Evolutionary conservation across 2,888 invertebrate genomes (phyloP).

Genomic region (Acrobasis repandana): DNA sequence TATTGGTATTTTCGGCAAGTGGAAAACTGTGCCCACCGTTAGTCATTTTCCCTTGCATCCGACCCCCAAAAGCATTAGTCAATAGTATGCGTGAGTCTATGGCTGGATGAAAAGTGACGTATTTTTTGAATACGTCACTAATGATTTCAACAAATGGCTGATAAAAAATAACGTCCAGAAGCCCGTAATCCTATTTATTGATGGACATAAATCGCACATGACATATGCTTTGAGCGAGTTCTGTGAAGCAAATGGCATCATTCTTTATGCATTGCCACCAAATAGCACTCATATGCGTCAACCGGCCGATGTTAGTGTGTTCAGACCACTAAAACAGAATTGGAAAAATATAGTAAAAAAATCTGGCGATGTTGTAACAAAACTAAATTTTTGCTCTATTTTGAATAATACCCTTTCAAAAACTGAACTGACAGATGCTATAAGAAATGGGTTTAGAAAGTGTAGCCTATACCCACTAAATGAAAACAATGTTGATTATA

Average conservation of each 20-base stretch:
- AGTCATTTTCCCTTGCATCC: not conserved
- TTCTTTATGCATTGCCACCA: conserved; percentile 30
- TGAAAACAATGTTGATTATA: conserved; percentile 10
- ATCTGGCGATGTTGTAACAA: conserved; percentile 23
- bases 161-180: conserved; percentile 24
- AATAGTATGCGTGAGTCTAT: not conserved
- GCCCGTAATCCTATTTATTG: conserved; percentile 33
- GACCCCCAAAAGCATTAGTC: conserved; percentile 12
- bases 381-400: conserved; percentile 24
- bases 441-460: conserved; percentile 22
- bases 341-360: conserved; percentile 28
- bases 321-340: conserved; percentile 27
- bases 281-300: conserved; percentile 32
- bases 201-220: conserved; percentile 33
- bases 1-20: conserved; percentile 31
- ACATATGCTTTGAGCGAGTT: conserved; percentile 23
- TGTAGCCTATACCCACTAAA: conserved; percentile 22
- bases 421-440: not conserved
- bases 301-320: conserved; percentile 32
- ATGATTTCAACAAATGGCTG: conserved; percentile 18
- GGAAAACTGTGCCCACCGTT: conserved; percentile 24
- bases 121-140: conserved; percentile 47
- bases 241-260: conserved; percentile 30
- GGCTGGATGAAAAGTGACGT: conserved; percentile 13
- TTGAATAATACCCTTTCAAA: conserved; percentile 19